These are phyloP conservation scores for Mythimna lalbum DNA, from an alignment of 2,888 invertebrate genomes.

Conservation along the genomic window DNA sequence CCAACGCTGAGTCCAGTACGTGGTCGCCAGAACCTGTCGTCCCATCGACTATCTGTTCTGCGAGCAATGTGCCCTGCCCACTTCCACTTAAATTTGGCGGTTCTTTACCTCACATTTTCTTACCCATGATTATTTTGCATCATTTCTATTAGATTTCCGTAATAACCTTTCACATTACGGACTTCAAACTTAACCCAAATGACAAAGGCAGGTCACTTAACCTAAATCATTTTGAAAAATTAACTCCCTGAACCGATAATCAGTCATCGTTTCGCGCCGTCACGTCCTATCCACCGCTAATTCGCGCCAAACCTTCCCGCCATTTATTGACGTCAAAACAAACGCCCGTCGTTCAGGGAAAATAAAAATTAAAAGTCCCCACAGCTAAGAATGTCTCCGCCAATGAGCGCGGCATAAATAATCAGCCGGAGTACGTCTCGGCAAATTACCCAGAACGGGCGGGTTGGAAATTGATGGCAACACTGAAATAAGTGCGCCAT, in stretches of 20 bases:
- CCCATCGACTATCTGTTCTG: too few species aligned
- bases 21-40: too few species aligned
- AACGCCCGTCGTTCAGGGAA: slow-evolving; percentile 60
- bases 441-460: slow-evolving; percentile 87
- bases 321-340: slow-evolving; percentile 76
- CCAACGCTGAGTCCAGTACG: too few species aligned
- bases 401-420: slow-evolving; percentile 85
- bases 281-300: slow-evolving; percentile 62
- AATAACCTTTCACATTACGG: slow-evolving; percentile 9
- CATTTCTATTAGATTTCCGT: background rate
- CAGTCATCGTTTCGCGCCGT: slow-evolving; percentile 49
- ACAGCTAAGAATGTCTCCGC: slow-evolving; percentile 75
- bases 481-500: slow-evolving; percentile 80
- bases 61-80: too few species aligned
- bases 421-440: slow-evolving; percentile 82
- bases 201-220: slow-evolving; percentile 25
- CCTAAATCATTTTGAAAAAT: slow-evolving; percentile 37
- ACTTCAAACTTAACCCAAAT: background rate
- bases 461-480: slow-evolving; percentile 78
- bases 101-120: too few species aligned
- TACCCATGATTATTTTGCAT: background rate
- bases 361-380: slow-evolving; percentile 76
- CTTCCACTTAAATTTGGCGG: too few species aligned
- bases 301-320: slow-evolving; percentile 67
- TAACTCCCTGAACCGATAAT: slow-evolving; percentile 48